Evolutionary conservation across 2,113 vertebrate genomes (phyloP).

Genomic region (Athene cunicularia): DNA sequence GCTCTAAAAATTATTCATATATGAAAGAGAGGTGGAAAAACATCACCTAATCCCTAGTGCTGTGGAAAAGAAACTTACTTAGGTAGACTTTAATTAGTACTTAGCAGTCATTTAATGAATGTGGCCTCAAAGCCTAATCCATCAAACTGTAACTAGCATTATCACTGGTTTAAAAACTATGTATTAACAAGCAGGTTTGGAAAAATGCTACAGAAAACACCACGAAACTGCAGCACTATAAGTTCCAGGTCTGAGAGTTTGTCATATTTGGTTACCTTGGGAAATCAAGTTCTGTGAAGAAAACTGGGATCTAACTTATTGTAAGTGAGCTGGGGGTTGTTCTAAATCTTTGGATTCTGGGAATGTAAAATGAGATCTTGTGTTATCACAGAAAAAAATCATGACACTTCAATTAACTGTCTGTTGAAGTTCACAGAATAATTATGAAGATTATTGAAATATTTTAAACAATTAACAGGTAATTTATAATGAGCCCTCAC

Average conservation of each 20-base stretch:
- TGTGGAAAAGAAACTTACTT: background rate
- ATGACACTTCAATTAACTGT: background rate
- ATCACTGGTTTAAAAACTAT: background rate
- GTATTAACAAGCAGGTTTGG: background rate
- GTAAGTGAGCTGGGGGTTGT: background rate
- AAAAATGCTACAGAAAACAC: background rate
- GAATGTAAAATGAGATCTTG: background rate
- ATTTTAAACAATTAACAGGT: too few species aligned
- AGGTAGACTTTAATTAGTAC: constrained; percentile 33
- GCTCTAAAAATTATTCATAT: constrained; percentile 36
- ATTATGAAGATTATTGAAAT: background rate
- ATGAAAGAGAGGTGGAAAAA: background rate
- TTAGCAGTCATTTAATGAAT: constrained; percentile 42
- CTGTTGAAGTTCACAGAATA: background rate
- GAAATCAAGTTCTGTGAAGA: background rate
- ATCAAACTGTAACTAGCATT: background rate
- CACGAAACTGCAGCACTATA: fast-evolving
- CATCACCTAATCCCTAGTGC: background rate
- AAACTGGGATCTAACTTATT: background rate
- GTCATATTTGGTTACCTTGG: background rate
- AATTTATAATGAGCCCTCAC: background rate
- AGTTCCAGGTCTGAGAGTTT: background rate
- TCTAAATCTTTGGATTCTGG: background rate
- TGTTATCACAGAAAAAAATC: background rate
- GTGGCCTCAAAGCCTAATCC: constrained; percentile 11